Percentiles rank a stretch among this genome's conserved stretches.
Conservation (phyloP, 2,113 vertebrate genomes). For the Scomber colias region DNA sequence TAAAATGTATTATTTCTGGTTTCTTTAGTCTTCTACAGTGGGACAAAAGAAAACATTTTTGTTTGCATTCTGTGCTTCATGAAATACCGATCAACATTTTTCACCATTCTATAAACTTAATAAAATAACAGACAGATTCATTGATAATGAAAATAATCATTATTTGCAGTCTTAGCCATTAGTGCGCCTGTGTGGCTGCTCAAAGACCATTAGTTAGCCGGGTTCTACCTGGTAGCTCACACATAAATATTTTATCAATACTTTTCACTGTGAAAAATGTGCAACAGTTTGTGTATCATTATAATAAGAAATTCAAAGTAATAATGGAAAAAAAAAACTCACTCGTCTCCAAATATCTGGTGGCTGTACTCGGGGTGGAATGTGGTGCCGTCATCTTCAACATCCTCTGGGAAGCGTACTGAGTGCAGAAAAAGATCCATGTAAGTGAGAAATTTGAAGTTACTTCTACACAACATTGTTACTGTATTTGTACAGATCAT, state of each 20-base stretch:
- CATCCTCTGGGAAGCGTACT: conserved; percentile 97
- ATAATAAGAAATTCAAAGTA: not conserved
- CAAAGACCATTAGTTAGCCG: not conserved
- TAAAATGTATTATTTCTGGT: no score
- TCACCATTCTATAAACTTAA: no score
- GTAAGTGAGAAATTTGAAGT: not conserved
- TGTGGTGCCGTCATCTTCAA: conserved; percentile 94
- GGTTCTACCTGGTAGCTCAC: not conserved
- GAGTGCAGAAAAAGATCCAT: conserved; percentile 17
- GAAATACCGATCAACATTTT: no score
- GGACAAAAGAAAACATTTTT: no score
- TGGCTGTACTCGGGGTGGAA: conserved; percentile 98
- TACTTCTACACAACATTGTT: not conserved
- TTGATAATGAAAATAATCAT: no score
- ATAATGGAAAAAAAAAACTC: conserved; percentile 70
- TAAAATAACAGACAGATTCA: no score
- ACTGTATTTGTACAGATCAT: not conserved
- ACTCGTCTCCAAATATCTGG: conserved; percentile 98
- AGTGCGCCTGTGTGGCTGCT: not conserved
- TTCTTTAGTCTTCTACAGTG: no score
- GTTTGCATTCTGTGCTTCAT: no score
- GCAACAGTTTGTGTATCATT: not conserved
- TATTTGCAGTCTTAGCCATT: not conserved
- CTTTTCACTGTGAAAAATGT: not conserved
- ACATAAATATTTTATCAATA: not conserved